These are phyloP conservation scores for Drosophila tani DNA, from an alignment of 1,140 invertebrate genomes.

Conservation along the genomic window DNA sequence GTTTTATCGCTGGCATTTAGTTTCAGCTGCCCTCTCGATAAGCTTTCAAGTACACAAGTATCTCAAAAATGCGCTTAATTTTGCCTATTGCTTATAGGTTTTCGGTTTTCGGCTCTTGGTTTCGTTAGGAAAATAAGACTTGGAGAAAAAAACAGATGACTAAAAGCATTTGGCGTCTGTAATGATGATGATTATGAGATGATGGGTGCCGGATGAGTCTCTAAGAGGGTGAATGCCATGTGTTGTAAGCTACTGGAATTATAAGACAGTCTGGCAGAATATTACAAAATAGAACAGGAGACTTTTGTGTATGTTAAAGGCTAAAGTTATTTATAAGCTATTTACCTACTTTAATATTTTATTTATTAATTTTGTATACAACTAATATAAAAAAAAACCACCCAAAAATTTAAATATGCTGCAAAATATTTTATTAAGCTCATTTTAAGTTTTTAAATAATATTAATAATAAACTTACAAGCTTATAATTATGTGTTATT, in stretches of 20 bases:
- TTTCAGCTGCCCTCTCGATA: constrained; percentile 68
- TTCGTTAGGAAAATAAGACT: constrained; percentile 6
- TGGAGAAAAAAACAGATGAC: constrained; percentile 61
- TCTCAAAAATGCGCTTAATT: constrained; percentile 62
- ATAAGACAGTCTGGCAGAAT: not conserved
- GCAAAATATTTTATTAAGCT: too few relatives aligned
- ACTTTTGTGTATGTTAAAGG: not conserved
- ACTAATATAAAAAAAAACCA: too few relatives aligned
- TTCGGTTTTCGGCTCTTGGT: not conserved
- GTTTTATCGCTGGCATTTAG: constrained; percentile 80
- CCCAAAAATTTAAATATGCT: too few relatives aligned
- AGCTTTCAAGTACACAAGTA: constrained; percentile 64
- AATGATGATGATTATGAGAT: constrained; percentile 58
- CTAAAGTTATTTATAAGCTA: not conserved
- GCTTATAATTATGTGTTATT: too few relatives aligned
- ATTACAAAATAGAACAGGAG: not conserved
- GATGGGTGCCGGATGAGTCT: constrained; percentile 6
- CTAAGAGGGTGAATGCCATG: constrained; percentile 22
- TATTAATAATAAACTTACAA: too few relatives aligned
- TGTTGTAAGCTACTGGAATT: constrained; percentile 10
- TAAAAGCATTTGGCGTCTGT: constrained; percentile 75
- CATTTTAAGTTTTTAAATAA: too few relatives aligned
- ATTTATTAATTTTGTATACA: too few relatives aligned
- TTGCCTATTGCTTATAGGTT: constrained; percentile 48
- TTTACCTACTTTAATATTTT: not conserved